Evolutionary conservation across 2,888 invertebrate species (phyloP), one percentile per base, ranked within the genome.

Genomic region (Eudemis profundana): DNA sequence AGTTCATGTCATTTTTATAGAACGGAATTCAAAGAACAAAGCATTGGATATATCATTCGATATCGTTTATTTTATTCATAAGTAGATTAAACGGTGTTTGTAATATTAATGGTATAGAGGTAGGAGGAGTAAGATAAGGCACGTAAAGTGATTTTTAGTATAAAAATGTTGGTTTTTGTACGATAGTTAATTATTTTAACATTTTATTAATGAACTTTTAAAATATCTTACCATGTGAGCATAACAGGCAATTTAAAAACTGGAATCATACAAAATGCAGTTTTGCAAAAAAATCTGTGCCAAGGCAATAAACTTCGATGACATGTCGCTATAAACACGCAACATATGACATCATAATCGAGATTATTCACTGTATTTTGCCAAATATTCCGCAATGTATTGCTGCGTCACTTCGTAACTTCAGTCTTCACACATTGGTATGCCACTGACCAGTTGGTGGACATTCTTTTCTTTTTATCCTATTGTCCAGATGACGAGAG

Each of bases 221-320:
- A 4, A 12, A 29, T 33, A 8, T 2, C 5, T 2, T 29, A 33
- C 29, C 7, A n/a, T n/a, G n/a, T n/a, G n/a, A 29, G 0, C 10
- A 33, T 33, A 33, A 8, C 10, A 33, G 4, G 27, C 27, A 27
- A 19, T 44, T 1, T 44, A 46, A 5, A 46, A 19, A 19, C n/a
- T 14, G n/a, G 2, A 14, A 40, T 14, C n/a, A 0, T 46, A 21
- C 3, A 15, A 21, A 17, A 59, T 57, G 36, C 23, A 0, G 21
- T 36, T 17, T 50, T 59, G 33, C 42, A 27, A 57, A 46, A 17
- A 46, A 44, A 64, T 44, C 50, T 36, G 57, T 65, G 65, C 53
- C 65, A 65, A 65, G 51, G 59, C 46, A 46, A 36, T 57, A 51
- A 64, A 57, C 8, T 27, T 12, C 38, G 60, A 53, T 65, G 62